Evolutionary conservation across 2,797 vertebrate genomes (phyloP).

Genomic region (Phrynocephalus forsythii): DNA sequence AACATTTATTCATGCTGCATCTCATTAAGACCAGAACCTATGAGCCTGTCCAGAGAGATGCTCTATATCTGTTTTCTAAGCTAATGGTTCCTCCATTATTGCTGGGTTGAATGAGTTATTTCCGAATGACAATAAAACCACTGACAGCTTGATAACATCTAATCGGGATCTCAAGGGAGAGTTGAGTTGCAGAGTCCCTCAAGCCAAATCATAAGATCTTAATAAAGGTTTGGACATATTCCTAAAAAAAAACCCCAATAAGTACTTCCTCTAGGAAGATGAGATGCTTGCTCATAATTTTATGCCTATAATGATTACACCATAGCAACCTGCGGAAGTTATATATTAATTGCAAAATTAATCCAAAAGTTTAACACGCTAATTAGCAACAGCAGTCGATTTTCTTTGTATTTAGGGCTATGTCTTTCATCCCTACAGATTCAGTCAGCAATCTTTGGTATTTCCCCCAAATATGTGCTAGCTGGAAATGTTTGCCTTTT

Average conservation of each 20-base stretch:
- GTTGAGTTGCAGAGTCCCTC: slow-evolving; percentile 23
- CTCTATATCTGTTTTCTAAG: neutral
- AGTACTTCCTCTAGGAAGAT: slow-evolving; percentile 29
- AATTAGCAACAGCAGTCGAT: slow-evolving; percentile 1
- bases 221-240: neutral
- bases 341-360: slow-evolving; percentile 45
- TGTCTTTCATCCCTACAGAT: slow-evolving; percentile 35
- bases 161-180: neutral
- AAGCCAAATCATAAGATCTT: slow-evolving; percentile 30
- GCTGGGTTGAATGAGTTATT: slow-evolving; percentile 8
- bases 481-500: slow-evolving; percentile 64
- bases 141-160: slow-evolving; percentile 9
- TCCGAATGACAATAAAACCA: slow-evolving; percentile 15
- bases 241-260: neutral
- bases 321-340: slow-evolving; percentile 6
- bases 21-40: slow-evolving; percentile 22
- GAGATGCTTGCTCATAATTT: slow-evolving; percentile 12
- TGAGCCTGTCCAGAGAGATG: slow-evolving; percentile 1
- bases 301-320: neutral
- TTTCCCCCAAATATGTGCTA: slow-evolving; percentile 31
- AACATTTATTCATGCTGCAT: neutral
- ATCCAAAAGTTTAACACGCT: neutral
- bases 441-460: slow-evolving; percentile 41
- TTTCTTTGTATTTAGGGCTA: slow-evolving; percentile 19
- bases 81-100: slow-evolving; percentile 12